phyloP scores from a whole-genome alignment of 2,113 vertebrate species.

The Daubentonia madagascariensis region DNA sequence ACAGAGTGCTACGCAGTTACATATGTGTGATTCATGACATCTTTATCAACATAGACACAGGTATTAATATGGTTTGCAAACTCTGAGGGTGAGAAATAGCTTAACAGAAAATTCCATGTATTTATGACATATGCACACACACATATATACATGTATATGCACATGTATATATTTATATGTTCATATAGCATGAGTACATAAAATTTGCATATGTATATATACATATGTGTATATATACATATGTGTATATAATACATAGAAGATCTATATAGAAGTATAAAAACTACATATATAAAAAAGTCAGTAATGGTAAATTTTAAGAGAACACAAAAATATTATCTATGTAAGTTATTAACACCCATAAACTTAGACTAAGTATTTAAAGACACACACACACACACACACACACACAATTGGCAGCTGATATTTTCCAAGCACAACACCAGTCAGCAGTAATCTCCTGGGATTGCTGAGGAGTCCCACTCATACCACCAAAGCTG shows the following conservation, averaged over 20 bases:
- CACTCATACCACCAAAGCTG: rapidly evolving
- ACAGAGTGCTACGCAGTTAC: rapidly evolving
- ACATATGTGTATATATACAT: no score
- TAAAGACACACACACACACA: no score
- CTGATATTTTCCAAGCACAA: rapidly evolving
- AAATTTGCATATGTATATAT: not conserved
- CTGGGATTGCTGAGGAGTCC: not conserved
- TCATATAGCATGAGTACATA: not conserved
- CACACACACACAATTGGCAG: not conserved
- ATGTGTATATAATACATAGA: not conserved
- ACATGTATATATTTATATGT: no score
- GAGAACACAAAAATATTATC: not conserved
- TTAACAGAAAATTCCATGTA: rapidly evolving
- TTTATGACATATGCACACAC: rapidly evolving
- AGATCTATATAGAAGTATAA: not conserved
- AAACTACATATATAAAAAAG: no score
- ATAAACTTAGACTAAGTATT: not conserved
- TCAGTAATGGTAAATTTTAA: not conserved
- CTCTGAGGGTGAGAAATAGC: not conserved
- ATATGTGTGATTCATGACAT: rapidly evolving
- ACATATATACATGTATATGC: no score
- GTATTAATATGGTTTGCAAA: not conserved
- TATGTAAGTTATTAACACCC: not conserved
- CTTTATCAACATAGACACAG: rapidly evolving
- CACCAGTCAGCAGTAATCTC: rapidly evolving